phyloP scores from a whole-genome alignment of 1,140 invertebrate genomes.

The Bicyclus anynana region DNA sequence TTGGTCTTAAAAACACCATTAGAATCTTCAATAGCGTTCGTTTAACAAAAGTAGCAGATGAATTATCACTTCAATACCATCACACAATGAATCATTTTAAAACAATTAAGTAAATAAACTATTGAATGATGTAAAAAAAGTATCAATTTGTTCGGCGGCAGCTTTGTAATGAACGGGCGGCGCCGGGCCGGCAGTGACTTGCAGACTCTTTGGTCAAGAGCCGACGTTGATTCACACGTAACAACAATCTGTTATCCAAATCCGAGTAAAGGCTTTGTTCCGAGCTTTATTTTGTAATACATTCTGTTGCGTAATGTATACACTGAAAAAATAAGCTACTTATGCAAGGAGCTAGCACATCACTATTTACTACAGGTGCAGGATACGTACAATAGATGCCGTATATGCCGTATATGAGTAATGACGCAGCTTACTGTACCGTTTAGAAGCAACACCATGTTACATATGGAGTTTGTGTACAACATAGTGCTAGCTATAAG shows the following conservation, averaged over 20 bases:
- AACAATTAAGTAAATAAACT: constrained; percentile 46
- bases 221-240: constrained; percentile 48
- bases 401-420: no score
- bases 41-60: constrained; percentile 10
- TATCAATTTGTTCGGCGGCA: constrained; percentile 49
- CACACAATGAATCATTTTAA: constrained; percentile 25
- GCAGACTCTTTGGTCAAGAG: constrained; percentile 40
- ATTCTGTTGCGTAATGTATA: neutral
- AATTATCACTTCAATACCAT: constrained; percentile 17
- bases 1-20: constrained; percentile 2
- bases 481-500: no score
- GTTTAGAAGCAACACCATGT: no score
- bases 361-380: no score
- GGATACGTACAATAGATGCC: no score
- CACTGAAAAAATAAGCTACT: no score
- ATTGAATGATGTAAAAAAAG: constrained; percentile 43
- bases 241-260: constrained; percentile 20
- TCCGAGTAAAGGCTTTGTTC: constrained; percentile 14
- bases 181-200: constrained; percentile 58
- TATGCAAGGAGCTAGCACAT: no score
- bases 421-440: no score
- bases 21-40: neutral
- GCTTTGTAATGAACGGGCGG: constrained; percentile 54
- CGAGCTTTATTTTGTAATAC: constrained; percentile 1
- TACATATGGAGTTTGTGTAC: no score